Evolutionary conservation across 2,797 vertebrate genomes (phyloP), one percentile per base, ranked within the genome.

Genomic region (Crocodylus rhombifer): DNA sequence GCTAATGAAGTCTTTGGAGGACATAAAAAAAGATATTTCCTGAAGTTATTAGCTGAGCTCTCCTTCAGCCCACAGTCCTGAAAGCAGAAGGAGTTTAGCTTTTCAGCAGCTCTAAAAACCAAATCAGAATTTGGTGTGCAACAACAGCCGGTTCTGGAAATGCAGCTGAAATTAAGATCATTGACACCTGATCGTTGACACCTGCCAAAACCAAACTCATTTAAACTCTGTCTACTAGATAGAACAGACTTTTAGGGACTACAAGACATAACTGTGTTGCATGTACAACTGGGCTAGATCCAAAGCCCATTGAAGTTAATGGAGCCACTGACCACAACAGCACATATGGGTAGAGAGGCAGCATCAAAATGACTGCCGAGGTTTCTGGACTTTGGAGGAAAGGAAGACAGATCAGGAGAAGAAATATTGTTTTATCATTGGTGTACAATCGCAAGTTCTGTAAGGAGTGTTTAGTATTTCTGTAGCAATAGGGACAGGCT

Each of bases 1-100:
- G 42, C 0, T 30, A 30, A 0, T 17, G 6, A 76, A 61, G 33
- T 55, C 30, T 78, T 60, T 73, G 58, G 28, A 4, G 5, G 28
- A 78, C 78, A 73, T 4, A 5, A 90, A 85, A 80, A 81, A 15
- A 56, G 58, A 23, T 60, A 42, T 20, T 23, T 91, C 82, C n/a
- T 33, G 56, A 64, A 74, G 23, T 21, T 86, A 83, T 75, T 61
- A 20, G 18, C 33, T 63, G 65, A 33, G 25, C 23, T 23, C 11
- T 69, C 14, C 36, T 5, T 1, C 69, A 65, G 58, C 51, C 71
- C 65, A 51, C 26, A 18, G 21, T 51, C 42, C 21, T 74, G 28
- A 85, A 83, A 65, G 7, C 36, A 71, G 20, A 0, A 0, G 20
- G 58, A 80, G 23, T 61, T 58, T 42, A 21, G 6, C 14, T 71